phyloP scores from a whole-genome alignment of 2,113 vertebrate species.

The Catharus bicknelli region DNA sequence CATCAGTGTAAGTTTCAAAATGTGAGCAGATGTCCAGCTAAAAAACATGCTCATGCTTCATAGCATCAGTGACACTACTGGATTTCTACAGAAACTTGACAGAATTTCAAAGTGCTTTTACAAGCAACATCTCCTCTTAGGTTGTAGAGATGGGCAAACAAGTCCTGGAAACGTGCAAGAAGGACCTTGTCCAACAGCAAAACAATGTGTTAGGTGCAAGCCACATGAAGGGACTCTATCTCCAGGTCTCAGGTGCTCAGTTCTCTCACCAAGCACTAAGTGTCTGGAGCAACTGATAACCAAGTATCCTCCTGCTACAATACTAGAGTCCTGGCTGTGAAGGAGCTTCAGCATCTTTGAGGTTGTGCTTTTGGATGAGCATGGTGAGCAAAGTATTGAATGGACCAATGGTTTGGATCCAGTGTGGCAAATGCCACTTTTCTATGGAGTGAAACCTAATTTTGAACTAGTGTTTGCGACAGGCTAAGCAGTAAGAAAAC shows the following conservation, averaged over 20 bases:
- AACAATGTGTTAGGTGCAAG: background rate
- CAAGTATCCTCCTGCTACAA: background rate
- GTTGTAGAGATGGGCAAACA: background rate
- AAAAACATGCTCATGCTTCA: background rate
- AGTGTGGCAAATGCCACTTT: constrained; percentile 1
- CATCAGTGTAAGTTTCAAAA: background rate
- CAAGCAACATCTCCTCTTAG: background rate
- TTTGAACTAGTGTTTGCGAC: constrained; percentile 26
- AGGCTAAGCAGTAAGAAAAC: constrained; percentile 64
- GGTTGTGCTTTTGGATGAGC: background rate
- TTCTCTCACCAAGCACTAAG: background rate
- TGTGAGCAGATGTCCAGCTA: background rate
- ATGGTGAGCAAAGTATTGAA: background rate
- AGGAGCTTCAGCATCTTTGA: background rate
- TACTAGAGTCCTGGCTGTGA: background rate
- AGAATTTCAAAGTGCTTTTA: background rate
- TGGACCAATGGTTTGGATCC: background rate
- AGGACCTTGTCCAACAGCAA: background rate
- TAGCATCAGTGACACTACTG: background rate
- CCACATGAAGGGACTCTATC: background rate
- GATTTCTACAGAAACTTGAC: background rate
- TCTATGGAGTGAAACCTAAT: constrained; percentile 47
- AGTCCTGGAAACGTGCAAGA: background rate
- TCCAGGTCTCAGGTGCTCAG: background rate
- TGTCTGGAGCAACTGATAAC: background rate